phyloP scores from a whole-genome alignment of 2,797 vertebrate genomes.

The Acanthurus tractus region DNA sequence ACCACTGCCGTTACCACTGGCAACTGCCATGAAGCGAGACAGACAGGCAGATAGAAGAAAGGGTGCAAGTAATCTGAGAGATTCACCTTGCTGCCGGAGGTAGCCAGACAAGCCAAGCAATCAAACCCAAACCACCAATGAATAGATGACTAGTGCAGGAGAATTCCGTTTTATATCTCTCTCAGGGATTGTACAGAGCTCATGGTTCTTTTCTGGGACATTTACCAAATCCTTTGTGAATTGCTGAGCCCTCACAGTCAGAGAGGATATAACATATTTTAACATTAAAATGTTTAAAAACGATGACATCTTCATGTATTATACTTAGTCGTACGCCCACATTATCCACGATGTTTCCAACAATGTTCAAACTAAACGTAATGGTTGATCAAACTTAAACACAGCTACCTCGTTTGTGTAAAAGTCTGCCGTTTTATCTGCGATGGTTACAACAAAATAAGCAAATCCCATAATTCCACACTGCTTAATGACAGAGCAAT shows the following conservation, averaged over 20 bases:
- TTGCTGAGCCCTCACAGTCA: conserved; percentile 8
- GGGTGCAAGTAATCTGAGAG: conserved; percentile 39
- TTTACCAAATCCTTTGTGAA: conserved; percentile 40
- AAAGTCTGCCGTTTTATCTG: no score
- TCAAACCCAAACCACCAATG: conserved; percentile 19
- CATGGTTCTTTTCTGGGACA: conserved; percentile 18
- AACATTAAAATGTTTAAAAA: no score
- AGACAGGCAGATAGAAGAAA: neutral
- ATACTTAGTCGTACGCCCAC: no score
- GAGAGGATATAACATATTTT: no score
- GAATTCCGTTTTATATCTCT: conserved; percentile 38
- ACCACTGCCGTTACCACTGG: conserved; percentile 36
- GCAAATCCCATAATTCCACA: no score
- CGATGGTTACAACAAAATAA: no score
- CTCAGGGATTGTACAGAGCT: conserved; percentile 3
- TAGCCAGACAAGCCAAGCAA: conserved; percentile 24
- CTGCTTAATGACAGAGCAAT: no score
- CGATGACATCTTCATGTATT: no score
- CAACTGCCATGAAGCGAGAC: conserved; percentile 36
- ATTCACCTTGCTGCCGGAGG: conserved; percentile 35
- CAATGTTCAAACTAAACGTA: no score
- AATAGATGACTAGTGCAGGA: conserved; percentile 19
- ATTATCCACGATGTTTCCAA: no score
- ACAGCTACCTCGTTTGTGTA: no score
- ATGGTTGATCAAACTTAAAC: no score